A percentile compares a stretch with the other conserved stretches of the same genome.
phyloP scores from a whole-genome alignment of 2,113 vertebrate species.

The Tenebrosternarchus preto region DNA sequence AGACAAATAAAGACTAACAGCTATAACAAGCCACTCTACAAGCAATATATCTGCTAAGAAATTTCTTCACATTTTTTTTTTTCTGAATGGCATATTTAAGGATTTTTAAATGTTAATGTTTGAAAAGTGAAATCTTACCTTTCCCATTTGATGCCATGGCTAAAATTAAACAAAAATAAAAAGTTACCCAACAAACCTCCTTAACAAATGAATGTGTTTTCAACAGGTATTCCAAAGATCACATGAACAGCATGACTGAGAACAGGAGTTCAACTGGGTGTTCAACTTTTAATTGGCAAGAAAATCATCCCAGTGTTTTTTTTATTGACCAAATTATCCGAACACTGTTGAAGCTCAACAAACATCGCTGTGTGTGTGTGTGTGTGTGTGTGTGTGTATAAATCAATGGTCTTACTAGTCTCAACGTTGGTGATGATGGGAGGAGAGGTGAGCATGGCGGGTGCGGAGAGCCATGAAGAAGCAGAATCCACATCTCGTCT shows the following conservation, averaged over 20 bases:
- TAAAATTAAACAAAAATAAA: constrained; percentile 49
- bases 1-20: not conserved
- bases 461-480: constrained; percentile 44
- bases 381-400: not conserved
- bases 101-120: not conserved
- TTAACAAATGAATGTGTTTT: not conserved
- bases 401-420: not conserved
- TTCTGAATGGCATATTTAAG: too few relatives aligned
- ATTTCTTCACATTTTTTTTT: too few relatives aligned
- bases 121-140: constrained; percentile 38
- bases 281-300: too few relatives aligned
- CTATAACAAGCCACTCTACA: not conserved
- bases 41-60: too few relatives aligned
- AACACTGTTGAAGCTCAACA: too few relatives aligned
- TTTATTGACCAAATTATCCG: too few relatives aligned
- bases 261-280: too few relatives aligned
- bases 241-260: not conserved
- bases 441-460: constrained; percentile 65
- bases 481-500: constrained; percentile 46
- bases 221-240: not conserved
- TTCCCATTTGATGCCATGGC: constrained; percentile 51
- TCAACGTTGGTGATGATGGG: constrained; percentile 66
- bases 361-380: too few relatives aligned
- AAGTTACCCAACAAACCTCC: not conserved
- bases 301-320: too few relatives aligned